A percentile compares a stretch with the other conserved stretches of the same genome.
phyloP scores from a whole-genome alignment of 37 sponge, comb jelly and placozoan species.

The Agelas oroides region DNA sequence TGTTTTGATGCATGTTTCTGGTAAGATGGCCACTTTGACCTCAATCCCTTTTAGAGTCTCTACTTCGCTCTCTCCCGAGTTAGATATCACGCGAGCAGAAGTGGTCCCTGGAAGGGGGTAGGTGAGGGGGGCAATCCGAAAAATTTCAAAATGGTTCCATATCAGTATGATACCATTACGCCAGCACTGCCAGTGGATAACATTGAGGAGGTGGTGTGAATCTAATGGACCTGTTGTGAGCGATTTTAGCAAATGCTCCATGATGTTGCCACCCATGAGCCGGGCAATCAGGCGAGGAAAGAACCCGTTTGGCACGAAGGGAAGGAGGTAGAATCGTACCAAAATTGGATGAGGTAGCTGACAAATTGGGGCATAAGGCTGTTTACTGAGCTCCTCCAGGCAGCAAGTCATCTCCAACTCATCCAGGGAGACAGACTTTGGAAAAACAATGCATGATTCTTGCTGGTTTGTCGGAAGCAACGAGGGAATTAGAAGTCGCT shows the following conservation, averaged over 20 bases:
- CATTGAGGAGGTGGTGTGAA: slow-evolving; percentile 15
- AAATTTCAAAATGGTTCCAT: slow-evolving; percentile 65
- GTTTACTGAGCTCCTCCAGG: neutral
- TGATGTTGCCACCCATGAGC: slow-evolving; percentile 60
- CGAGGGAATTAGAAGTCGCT: slow-evolving; percentile 79
- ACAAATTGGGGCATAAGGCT: slow-evolving; percentile 46
- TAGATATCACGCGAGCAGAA: slow-evolving; percentile 29
- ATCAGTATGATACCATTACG: slow-evolving; percentile 68
- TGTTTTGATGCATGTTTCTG: slow-evolving; percentile 15
- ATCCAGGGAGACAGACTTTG: neutral
- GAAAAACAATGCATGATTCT: slow-evolving; percentile 39
- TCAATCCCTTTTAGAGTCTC: slow-evolving; percentile 37
- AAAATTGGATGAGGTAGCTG: slow-evolving; percentile 29
- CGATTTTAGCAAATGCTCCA: slow-evolving; percentile 26
- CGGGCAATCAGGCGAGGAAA: slow-evolving; percentile 81
- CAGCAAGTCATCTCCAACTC: too few species aligned
- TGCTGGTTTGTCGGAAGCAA: slow-evolving; percentile 71
- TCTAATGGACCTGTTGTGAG: neutral
- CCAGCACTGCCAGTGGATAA: slow-evolving; percentile 82
- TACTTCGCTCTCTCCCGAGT: neutral
- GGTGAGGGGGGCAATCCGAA: slow-evolving; percentile 55
- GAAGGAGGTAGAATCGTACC: slow-evolving; percentile 61
- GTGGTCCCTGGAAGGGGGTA: slow-evolving; percentile 28
- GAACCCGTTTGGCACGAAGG: slow-evolving; percentile 83
- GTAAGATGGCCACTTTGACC: slow-evolving; percentile 63